Evolutionary conservation across 2,113 vertebrate genomes (phyloP).

Genomic region (Symphodus melops): DNA sequence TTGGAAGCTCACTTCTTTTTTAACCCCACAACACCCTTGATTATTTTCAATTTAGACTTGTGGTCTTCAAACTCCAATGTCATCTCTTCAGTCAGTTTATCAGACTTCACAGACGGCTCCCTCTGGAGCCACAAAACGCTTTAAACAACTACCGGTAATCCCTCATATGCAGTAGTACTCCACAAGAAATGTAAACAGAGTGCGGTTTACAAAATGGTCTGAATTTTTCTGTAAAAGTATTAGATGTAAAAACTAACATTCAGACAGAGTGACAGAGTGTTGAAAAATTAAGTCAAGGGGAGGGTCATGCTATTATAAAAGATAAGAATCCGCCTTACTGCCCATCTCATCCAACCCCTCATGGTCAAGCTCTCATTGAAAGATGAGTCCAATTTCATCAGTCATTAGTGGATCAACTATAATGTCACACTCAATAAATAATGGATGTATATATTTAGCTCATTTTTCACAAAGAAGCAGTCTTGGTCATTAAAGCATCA

Average conservation of each 20-base stretch:
- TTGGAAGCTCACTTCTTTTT: not conserved
- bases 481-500: slow-evolving; percentile 48
- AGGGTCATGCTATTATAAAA: not conserved
- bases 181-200: not conserved
- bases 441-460: slow-evolving; percentile 20
- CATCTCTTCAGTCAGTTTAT: not conserved
- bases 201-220: too few species aligned
- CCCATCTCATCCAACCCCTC: not conserved
- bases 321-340: not conserved
- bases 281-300: not conserved
- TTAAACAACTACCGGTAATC: not conserved
- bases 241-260: too few species aligned
- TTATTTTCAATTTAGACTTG: not conserved
- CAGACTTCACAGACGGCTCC: not conserved
- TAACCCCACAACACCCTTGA: not conserved
- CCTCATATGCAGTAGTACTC: not conserved
- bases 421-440: slow-evolving; percentile 19
- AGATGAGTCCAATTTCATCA: not conserved
- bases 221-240: too few species aligned
- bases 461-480: not conserved
- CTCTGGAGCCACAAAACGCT: not conserved
- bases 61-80: not conserved
- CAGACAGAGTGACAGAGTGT: too few species aligned
- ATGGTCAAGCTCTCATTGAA: not conserved
- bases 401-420: not conserved